phyloP scores from a whole-genome alignment of 2,113 vertebrate genomes.

The Sialia sialis region DNA sequence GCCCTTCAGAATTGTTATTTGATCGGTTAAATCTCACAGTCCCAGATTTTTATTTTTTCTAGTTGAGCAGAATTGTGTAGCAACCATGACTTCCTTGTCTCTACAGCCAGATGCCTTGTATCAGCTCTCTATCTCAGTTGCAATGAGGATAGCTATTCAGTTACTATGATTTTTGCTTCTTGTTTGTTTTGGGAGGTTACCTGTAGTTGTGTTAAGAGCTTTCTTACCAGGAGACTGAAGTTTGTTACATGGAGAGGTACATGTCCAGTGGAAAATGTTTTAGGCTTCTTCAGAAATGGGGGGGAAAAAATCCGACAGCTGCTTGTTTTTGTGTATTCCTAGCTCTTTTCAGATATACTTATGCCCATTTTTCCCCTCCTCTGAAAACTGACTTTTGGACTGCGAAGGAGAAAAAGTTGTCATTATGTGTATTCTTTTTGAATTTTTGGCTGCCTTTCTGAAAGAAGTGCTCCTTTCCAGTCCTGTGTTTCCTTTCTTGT shows the following conservation, averaged over 20 bases:
- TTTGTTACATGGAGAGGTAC: background rate
- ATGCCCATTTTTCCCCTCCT: fast-evolving
- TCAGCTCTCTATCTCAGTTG: background rate
- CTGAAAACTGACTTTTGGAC: background rate
- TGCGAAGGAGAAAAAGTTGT: background rate
- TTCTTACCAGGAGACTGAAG: background rate
- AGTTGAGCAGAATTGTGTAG: background rate
- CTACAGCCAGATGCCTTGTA: background rate
- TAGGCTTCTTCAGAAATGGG: background rate
- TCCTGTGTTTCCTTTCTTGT: background rate
- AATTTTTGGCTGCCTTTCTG: background rate
- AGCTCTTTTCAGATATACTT: background rate
- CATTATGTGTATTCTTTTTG: background rate
- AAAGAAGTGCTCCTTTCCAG: background rate
- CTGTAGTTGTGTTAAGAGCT: background rate
- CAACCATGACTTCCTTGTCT: background rate
- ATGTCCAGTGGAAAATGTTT: background rate
- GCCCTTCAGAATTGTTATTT: background rate
- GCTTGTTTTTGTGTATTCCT: background rate
- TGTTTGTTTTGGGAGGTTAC: background rate
- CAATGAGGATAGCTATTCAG: background rate
- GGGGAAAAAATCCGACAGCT: fast-evolving
- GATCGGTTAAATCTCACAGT: background rate
- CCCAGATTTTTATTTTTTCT: background rate
- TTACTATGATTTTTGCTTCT: background rate